These are phyloP conservation scores for Pandion haliaetus DNA, from an alignment of 2,113 vertebrate genomes.

Conservation along the genomic window DNA sequence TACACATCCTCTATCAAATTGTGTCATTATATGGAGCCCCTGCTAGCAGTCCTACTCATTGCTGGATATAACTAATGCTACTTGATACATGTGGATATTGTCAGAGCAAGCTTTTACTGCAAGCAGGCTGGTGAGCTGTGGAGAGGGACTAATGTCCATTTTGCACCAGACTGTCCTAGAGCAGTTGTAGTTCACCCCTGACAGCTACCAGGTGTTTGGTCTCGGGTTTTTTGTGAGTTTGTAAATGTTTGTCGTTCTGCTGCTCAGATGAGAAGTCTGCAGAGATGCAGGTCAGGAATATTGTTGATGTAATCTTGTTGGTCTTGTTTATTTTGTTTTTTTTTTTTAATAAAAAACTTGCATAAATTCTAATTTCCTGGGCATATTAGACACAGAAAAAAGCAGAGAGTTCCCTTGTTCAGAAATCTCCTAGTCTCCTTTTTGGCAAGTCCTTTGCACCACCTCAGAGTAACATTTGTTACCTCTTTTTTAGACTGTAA, in stretches of 20 bases:
- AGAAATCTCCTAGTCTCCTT: not conserved
- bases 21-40: not conserved
- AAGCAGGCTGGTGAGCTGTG: not conserved
- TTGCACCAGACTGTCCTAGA: not conserved
- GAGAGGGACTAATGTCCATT: not conserved
- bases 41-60: not conserved
- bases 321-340: not conserved
- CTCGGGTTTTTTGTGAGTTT: not conserved
- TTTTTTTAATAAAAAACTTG: not conserved
- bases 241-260: not conserved
- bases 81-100: fast-evolving
- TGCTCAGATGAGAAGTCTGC: not conserved
- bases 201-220: not conserved
- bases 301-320: not conserved
- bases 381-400: not conserved
- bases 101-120: not conserved
- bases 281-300: not conserved
- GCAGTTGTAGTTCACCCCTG: not conserved
- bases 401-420: not conserved
- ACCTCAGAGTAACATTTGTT: not conserved
- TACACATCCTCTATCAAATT: not conserved
- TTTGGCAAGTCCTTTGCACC: not conserved
- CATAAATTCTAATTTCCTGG: not conserved
- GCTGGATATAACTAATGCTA: not conserved
- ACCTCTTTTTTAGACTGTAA: not conserved